Percentiles rank a stretch among this genome's conserved stretches.
These are phyloP conservation scores for Epistrophe grossulariae DNA, from an alignment of 2,888 invertebrate species.

Conservation along the genomic window DNA sequence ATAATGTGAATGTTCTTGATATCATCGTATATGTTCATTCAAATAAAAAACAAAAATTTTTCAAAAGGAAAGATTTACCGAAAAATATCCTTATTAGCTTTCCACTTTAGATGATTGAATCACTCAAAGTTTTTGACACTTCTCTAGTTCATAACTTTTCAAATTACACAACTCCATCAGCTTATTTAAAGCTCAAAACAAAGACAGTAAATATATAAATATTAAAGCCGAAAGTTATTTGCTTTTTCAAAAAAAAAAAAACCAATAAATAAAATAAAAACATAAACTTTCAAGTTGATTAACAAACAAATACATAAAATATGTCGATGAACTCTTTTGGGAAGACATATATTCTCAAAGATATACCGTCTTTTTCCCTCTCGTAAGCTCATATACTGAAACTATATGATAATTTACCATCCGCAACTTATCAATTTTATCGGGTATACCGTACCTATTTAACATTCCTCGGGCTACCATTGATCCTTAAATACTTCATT, in stretches of 20 bases:
- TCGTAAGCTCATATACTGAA: neutral
- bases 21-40: too few species aligned
- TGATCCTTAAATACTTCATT: conserved; percentile 19
- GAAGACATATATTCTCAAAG: neutral
- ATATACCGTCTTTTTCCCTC: neutral
- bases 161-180: neutral
- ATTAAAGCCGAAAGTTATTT: neutral
- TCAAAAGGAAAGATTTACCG: too few species aligned
- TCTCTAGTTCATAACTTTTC: neutral
- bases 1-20: too few species aligned
- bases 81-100: neutral
- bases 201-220: neutral
- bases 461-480: conserved; percentile 18
- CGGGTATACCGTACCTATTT: conserved; percentile 2
- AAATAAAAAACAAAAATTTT: too few species aligned
- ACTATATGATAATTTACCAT: conserved; percentile 24
- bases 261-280: neutral
- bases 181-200: neutral
- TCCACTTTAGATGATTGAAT: neutral
- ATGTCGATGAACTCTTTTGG: conserved; percentile 9
- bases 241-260: neutral
- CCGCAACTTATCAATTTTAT: conserved; percentile 25
- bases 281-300: neutral
- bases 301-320: neutral
- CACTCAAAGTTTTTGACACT: neutral